These are phyloP conservation scores for Vidua macroura DNA, from an alignment of 2,113 vertebrate species.

Conservation along the genomic window DNA sequence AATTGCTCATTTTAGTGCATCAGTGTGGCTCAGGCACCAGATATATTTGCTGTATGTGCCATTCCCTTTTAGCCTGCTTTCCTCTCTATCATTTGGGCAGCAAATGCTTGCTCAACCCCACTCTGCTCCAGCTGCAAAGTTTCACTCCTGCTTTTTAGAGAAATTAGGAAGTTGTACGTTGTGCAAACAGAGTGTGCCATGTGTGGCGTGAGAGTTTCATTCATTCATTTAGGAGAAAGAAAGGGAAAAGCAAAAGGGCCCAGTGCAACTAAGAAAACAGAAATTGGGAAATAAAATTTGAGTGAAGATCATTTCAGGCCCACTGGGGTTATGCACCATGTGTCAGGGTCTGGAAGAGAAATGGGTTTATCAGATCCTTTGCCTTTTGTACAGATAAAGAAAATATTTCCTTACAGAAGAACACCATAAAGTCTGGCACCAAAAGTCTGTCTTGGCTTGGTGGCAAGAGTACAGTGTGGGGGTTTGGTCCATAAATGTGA, in stretches of 20 bases:
- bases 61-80: background rate
- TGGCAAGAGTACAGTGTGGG: background rate
- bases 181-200: background rate
- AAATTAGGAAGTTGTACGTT: background rate
- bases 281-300: background rate
- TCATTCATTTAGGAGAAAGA: background rate
- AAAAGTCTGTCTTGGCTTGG: background rate
- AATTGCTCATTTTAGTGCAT: background rate
- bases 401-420: background rate
- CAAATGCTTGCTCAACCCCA: background rate
- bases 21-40: background rate
- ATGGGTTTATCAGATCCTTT: background rate
- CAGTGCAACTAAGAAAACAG: background rate
- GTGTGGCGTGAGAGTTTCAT: background rate
- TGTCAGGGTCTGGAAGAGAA: background rate
- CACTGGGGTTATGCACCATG: rapidly evolving
- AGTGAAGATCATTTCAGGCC: background rate
- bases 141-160: background rate
- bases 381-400: background rate
- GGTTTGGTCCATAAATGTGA: background rate
- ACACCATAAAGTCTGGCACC: background rate
- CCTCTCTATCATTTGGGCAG: background rate
- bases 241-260: background rate
- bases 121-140: background rate
- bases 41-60: background rate